Evolutionary conservation across 1,140 invertebrate species (phyloP).

Genomic region (Geopemphigus sp.): DNA sequence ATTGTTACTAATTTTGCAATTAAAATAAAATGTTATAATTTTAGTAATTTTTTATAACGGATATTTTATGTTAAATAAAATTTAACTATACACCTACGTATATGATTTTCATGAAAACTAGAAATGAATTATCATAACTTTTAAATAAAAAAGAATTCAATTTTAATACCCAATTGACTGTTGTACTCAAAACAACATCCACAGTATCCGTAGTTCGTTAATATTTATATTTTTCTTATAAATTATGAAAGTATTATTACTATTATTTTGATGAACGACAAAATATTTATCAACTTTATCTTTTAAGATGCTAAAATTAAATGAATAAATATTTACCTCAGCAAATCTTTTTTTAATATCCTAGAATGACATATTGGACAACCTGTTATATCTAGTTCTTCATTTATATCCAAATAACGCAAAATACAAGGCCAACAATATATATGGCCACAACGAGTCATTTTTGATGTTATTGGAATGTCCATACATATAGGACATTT

Average conservation of each 20-base stretch:
- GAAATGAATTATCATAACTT: not conserved
- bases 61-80: too few relatives aligned
- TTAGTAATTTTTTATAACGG: too few relatives aligned
- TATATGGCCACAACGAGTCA: slow-evolving; percentile 91
- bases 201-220: too few relatives aligned
- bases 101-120: not conserved
- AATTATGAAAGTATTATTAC: too few relatives aligned
- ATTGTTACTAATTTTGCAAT: too few relatives aligned
- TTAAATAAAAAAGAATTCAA: not conserved
- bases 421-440: slow-evolving; percentile 95
- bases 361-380: slow-evolving; percentile 87
- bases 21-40: too few relatives aligned
- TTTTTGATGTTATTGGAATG: slow-evolving; percentile 79
- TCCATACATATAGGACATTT: slow-evolving; percentile 90
- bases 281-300: not conserved
- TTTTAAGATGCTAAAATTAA: too few relatives aligned
- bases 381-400: slow-evolving; percentile 68
- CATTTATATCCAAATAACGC: slow-evolving; percentile 83
- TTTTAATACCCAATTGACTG: too few relatives aligned
- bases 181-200: too few relatives aligned
- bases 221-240: too few relatives aligned
- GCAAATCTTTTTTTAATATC: slow-evolving; percentile 74
- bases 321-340: slow-evolving; percentile 62
- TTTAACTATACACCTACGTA: not conserved
- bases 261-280: not conserved